A percentile compares a stretch with the other conserved stretches of the same genome.
Evolutionary conservation across 2,113 vertebrate species (phyloP).

Genomic region (Sclerurus mexicanus): DNA sequence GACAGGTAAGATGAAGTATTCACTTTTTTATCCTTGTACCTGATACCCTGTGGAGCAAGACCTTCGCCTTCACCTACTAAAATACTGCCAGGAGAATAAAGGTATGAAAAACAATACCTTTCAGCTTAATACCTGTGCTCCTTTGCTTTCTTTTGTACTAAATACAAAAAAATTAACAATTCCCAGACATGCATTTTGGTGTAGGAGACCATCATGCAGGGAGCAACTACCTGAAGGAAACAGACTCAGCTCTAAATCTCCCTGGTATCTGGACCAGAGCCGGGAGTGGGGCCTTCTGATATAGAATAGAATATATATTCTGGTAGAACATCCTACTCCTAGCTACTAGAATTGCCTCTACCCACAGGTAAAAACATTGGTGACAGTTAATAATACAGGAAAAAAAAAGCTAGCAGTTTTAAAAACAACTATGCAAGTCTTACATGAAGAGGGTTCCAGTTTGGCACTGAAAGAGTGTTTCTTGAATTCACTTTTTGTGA

Average conservation of each 20-base stretch:
- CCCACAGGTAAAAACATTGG: background rate
- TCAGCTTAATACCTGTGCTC: background rate
- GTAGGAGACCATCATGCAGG: background rate
- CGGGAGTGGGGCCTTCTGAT: background rate
- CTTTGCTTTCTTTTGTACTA: background rate
- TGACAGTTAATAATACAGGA: background rate
- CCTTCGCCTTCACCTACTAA: background rate
- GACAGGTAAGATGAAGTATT: background rate
- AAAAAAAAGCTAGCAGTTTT: background rate
- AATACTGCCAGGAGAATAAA: background rate
- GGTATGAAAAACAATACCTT: background rate
- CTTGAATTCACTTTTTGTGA: conserved; percentile 83
- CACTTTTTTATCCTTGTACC: background rate
- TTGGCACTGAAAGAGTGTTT: conserved; percentile 64
- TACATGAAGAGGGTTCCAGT: conserved; percentile 73
- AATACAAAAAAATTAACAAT: background rate
- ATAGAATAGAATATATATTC: background rate
- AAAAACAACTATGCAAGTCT: conserved; percentile 1
- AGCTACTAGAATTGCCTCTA: background rate
- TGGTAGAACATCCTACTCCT: background rate
- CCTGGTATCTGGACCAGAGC: background rate
- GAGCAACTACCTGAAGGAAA: background rate
- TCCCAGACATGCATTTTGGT: background rate
- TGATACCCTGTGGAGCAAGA: background rate
- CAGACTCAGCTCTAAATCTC: background rate